These are phyloP conservation scores for Protosalanx chinensis DNA, from an alignment of 2,797 vertebrate species.

Conservation along the genomic window DNA sequence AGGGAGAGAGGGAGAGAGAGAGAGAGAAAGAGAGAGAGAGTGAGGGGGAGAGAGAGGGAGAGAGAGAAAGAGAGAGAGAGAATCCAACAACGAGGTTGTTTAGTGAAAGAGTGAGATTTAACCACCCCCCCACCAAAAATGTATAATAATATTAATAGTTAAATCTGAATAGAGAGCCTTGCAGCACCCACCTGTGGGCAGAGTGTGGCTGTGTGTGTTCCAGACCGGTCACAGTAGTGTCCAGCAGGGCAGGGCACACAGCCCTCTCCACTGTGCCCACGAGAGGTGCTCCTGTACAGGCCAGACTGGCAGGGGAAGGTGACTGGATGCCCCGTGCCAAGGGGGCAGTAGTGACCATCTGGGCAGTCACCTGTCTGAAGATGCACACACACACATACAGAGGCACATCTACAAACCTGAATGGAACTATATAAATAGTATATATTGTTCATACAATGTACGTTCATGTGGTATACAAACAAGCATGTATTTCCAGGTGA, in stretches of 20 bases:
- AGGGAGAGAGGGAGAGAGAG: not conserved
- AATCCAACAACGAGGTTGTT: too few relatives aligned
- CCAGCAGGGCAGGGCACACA: constrained; percentile 77
- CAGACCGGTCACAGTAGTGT: constrained; percentile 74
- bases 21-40: too few relatives aligned
- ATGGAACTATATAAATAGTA: not conserved
- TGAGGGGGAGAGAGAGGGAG: not conserved
- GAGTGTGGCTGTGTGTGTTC: constrained; percentile 65
- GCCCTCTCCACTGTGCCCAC: constrained; percentile 56
- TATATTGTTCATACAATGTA: not conserved
- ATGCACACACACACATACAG: not conserved
- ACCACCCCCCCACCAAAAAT: too few relatives aligned
- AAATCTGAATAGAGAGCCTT: not conserved
- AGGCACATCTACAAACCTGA: too few relatives aligned
- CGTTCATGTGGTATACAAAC: too few relatives aligned
- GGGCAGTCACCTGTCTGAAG: constrained; percentile 82
- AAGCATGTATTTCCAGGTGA: too few relatives aligned
- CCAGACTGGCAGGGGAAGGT: constrained; percentile 79
- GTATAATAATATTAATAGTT: not conserved
- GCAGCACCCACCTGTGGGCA: constrained; percentile 75
- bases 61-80: not conserved
- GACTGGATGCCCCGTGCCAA: constrained; percentile 79
- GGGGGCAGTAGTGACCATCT: constrained; percentile 79
- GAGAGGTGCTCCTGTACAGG: constrained; percentile 77
- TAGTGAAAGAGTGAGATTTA: not conserved